These are phyloP conservation scores for Entomyzon cyanotis DNA, from an alignment of 2,113 vertebrate species.

Conservation along the genomic window DNA sequence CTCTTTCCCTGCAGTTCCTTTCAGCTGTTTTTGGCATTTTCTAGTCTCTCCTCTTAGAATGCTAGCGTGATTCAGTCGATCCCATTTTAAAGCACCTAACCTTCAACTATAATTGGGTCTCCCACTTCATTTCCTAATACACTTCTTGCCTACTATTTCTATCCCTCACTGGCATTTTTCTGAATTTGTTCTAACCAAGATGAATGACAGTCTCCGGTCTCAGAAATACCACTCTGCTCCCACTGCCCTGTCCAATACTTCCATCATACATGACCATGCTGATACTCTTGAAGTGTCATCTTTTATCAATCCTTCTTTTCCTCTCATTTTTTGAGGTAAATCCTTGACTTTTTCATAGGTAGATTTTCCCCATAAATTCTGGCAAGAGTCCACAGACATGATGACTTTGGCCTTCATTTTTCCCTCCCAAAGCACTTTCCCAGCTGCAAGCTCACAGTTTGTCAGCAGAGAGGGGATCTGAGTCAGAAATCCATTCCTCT, in stretches of 20 bases:
- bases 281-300: neutral
- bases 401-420: neutral
- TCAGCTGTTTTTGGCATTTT: neutral
- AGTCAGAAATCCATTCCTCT: constrained; percentile 26
- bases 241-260: neutral
- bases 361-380: neutral
- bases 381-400: neutral
- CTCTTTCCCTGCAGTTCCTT: neutral
- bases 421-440: neutral
- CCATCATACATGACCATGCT: neutral
- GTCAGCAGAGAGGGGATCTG: neutral
- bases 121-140: neutral
- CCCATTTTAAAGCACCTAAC: neutral
- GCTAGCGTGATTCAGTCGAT: neutral
- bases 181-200: constrained; percentile 19
- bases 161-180: constrained; percentile 4
- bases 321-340: neutral
- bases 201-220: neutral
- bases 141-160: constrained; percentile 6
- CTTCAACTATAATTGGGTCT: constrained; percentile 3
- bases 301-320: neutral
- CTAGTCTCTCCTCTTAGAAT: neutral
- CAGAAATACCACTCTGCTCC: neutral
- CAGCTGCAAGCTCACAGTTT: constrained; percentile 16
- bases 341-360: neutral